phyloP scores from a whole-genome alignment of 2,888 invertebrate genomes.

The Limnephilus lunatus region DNA sequence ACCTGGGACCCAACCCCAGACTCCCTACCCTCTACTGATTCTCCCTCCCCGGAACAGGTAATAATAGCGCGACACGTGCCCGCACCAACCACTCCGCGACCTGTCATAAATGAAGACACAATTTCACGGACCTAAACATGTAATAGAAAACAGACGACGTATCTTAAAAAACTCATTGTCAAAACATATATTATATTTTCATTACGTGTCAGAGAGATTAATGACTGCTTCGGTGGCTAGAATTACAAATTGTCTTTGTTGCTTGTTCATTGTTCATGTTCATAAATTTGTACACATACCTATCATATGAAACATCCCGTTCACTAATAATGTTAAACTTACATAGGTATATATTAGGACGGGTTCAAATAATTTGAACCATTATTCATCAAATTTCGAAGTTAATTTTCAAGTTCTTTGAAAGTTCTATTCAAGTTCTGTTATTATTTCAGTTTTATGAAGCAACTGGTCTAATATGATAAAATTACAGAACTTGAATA shows the following conservation, averaged over 20 bases:
- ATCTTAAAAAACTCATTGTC: not conserved
- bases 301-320: not conserved
- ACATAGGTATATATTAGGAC: no score
- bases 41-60: conserved; percentile 50
- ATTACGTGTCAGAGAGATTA: conserved; percentile 21
- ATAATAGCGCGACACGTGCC: conserved; percentile 57
- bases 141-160: not conserved
- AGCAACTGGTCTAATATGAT: no score
- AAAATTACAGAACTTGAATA: no score
- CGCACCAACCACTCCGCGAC: not conserved
- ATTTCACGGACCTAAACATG: not conserved
- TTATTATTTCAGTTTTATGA: no score
- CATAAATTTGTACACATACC: not conserved
- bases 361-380: no score
- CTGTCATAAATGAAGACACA: not conserved
- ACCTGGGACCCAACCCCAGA: conserved; percentile 16
- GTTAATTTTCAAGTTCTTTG: no score
- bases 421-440: no score
- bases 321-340: not conserved
- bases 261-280: not conserved
- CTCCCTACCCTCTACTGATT: no score
- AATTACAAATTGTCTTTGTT: conserved; percentile 14
- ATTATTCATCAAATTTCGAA: no score
- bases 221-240: not conserved
- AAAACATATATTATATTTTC: conserved; percentile 25